Evolutionary conservation across 2,113 vertebrate species (phyloP), one percentile per base, ranked within the genome.

Genomic region (Lichenostomus cassidix): DNA sequence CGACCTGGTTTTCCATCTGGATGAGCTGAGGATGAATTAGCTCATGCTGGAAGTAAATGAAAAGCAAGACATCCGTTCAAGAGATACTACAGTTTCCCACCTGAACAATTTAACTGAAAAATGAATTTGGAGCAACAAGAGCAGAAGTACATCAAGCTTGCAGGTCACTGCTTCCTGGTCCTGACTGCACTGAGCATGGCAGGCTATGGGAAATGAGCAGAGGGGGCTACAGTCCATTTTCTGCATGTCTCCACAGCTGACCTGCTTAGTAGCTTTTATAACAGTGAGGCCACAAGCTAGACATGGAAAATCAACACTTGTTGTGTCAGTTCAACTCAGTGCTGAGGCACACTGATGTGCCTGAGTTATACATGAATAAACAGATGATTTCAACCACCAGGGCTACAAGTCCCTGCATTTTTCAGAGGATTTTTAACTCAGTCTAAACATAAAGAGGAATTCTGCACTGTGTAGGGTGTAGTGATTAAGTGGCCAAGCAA

Each of bases 351-450:
- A 73, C n/a, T 95, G 91, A 95, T 91, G 92, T 87, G 90, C 58
- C 86, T 73, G 92, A 92, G 88, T 77, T 96, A 87, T 96, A 96
- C 80, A 93, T 79, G 90, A 96, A 96, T 94, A 97, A 96, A 91
- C 82, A 89, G 94, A 95, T 25, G 29, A 96, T 78, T 95, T 94
- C 92, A 93, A 55, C 83, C 83, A 92, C 64, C 73, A 94, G 88
- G 58, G 68, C 89, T 87, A 82, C 62, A 80, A 92, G 46, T 6
- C 80, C 18, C 46, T 92, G 86, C 88, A 90, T 95, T 92, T 97
- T 96, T 94, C 92, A 93, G 85, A 71, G 60, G 86, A 87, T 90
- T 93, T 92, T 95, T 82, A 82, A 73, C 91, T 94, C 69, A 3
- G 69, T 79, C 46, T 50, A 79, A 87, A 76, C 62, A 52, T 33